These are phyloP conservation scores for Cistogaster globosa DNA, from an alignment of 2,888 invertebrate genomes.

Conservation along the genomic window DNA sequence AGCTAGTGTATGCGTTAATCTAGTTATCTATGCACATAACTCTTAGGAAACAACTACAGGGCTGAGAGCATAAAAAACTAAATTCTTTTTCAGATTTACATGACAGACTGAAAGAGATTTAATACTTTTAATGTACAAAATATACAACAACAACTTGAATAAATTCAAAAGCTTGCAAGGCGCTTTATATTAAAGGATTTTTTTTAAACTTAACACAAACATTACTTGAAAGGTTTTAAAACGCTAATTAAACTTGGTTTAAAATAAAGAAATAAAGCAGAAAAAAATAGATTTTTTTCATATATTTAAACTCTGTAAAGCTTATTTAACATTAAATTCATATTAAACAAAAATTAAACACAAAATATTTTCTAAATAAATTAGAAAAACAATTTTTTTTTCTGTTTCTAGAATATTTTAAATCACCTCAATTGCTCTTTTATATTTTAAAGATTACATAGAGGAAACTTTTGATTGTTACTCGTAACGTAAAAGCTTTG, in stretches of 20 bases:
- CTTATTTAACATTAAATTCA: constrained; percentile 2
- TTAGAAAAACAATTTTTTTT: too few relatives aligned
- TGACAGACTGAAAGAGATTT: constrained; percentile 69
- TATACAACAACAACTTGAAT: constrained; percentile 21
- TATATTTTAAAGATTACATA: too few relatives aligned
- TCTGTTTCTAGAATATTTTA: too few relatives aligned
- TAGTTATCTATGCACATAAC: constrained; percentile 71
- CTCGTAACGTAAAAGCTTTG: too few relatives aligned
- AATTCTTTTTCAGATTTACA: constrained; percentile 61
- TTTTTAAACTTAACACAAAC: constrained; percentile 2
- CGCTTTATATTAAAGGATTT: constrained; percentile 60
- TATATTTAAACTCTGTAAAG: background rate
- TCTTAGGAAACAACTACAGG: constrained; percentile 51
- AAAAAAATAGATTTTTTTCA: background rate
- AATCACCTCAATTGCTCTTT: too few relatives aligned
- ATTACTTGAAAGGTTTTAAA: constrained; percentile 44
- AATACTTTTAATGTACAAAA: constrained; percentile 66
- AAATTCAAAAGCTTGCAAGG: constrained; percentile 52
- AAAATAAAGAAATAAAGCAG: constrained; percentile 4
- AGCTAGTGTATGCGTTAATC: constrained; percentile 67
- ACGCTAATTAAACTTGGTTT: constrained; percentile 62
- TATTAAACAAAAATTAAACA: background rate
- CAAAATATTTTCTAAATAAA: too few relatives aligned
- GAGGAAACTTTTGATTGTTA: too few relatives aligned
- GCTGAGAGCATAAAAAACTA: constrained; percentile 11